These are phyloP conservation scores for Parnassius orleans DNA, from an alignment of 2,888 invertebrate species.

Conservation along the genomic window DNA sequence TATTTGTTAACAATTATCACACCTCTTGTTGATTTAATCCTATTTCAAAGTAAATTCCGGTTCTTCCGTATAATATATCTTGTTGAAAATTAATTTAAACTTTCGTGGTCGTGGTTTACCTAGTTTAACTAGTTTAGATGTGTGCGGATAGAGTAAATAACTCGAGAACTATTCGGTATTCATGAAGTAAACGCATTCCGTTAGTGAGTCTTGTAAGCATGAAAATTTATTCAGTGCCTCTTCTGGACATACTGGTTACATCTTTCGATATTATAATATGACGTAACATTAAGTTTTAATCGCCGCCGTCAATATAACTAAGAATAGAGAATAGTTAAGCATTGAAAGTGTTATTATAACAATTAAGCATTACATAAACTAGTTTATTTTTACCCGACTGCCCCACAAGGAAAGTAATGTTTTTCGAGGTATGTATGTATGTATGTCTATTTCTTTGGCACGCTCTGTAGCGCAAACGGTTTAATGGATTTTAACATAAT, in stretches of 20 bases:
- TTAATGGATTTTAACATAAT: too few species aligned
- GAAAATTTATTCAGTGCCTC: conserved; percentile 26
- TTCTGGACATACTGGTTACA: conserved; percentile 24
- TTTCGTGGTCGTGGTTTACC: conserved; percentile 16
- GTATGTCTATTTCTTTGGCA: too few species aligned
- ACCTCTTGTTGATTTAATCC: too few species aligned
- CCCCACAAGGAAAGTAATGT: too few species aligned
- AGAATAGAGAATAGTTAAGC: too few species aligned
- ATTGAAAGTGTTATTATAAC: too few species aligned
- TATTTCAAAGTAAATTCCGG: too few species aligned
- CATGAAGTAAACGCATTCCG: conserved; percentile 25
- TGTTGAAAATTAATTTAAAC: conserved; percentile 15
- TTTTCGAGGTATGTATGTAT: too few species aligned
- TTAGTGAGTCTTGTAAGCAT: conserved; percentile 20
- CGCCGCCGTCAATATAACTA: neutral
- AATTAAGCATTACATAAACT: too few species aligned
- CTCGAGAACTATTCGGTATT: conserved; percentile 23
- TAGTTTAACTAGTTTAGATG: conserved; percentile 4
- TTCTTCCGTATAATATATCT: neutral
- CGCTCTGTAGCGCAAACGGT: too few species aligned
- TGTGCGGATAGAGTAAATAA: conserved; percentile 23
- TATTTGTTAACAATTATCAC: too few species aligned
- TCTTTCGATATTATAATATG: conserved; percentile 16
- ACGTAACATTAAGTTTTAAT: conserved; percentile 17
- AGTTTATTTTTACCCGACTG: too few species aligned